Conservation (phyloP, 2,797 vertebrate genomes). For the Bufotes viridis region DNA sequence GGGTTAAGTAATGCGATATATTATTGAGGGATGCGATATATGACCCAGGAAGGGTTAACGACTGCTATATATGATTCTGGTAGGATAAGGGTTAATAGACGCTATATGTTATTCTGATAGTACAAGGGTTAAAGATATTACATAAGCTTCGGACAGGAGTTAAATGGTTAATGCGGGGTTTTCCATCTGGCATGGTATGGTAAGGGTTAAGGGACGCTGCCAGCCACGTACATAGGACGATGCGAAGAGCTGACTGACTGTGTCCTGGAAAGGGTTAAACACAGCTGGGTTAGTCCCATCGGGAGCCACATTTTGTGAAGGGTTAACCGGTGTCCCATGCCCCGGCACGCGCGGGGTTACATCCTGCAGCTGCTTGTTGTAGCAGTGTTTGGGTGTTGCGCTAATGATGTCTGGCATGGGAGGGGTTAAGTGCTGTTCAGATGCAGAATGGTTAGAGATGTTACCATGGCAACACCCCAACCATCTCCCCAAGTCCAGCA, state of each 20-base stretch:
- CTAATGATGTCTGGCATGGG: slow-evolving; percentile 12
- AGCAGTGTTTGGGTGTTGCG: slow-evolving; percentile 15
- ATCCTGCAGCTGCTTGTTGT: neutral
- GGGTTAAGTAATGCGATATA: neutral
- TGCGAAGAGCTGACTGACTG: too few species aligned
- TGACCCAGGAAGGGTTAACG: neutral
- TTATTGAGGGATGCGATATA: too few species aligned
- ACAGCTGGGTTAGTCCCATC: neutral
- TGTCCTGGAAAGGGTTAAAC: neutral
- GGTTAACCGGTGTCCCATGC: neutral
- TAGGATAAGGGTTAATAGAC: neutral
- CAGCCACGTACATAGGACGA: too few species aligned
- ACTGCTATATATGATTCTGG: too few species aligned
- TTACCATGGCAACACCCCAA: slow-evolving; percentile 46
- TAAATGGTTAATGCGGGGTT: neutral
- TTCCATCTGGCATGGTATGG: too few species aligned
- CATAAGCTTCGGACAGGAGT: neutral
- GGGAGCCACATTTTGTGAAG: neutral
- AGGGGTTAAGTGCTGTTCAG: slow-evolving; percentile 43
- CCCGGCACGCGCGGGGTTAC: neutral
- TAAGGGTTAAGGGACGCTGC: too few species aligned
- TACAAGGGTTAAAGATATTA: neutral
- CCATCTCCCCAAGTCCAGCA: slow-evolving; percentile 28
- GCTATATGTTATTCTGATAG: neutral
- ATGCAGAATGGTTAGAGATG: slow-evolving; percentile 40